Percentiles rank a stretch among this genome's conserved stretches.
These are phyloP conservation scores for Euthynnus affinis DNA, from an alignment of 2,797 vertebrate species.

Conservation along the genomic window DNA sequence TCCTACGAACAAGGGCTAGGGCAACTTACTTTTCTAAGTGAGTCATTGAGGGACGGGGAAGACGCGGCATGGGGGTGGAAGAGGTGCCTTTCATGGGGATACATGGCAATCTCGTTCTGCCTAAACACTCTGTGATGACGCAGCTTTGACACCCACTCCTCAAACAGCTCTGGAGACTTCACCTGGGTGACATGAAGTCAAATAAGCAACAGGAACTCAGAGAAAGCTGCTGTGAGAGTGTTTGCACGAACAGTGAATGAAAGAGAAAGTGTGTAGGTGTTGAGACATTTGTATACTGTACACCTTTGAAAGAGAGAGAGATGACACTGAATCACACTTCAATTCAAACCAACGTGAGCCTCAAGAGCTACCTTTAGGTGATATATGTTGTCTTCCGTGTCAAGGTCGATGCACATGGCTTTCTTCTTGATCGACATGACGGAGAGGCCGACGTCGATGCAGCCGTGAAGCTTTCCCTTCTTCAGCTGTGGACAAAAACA, in stretches of 20 bases:
- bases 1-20: not conserved
- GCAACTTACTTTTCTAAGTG: slow-evolving; percentile 86
- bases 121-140: slow-evolving; percentile 94
- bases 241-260: slow-evolving; percentile 15
- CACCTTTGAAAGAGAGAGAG: not conserved
- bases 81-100: slow-evolving; percentile 90
- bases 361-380: slow-evolving; percentile 93
- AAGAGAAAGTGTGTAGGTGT: not conserved
- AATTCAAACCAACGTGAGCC: not conserved
- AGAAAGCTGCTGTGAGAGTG: not conserved
- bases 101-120: slow-evolving; percentile 96
- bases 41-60: slow-evolving; percentile 79
- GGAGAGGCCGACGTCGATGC: slow-evolving; percentile 96
- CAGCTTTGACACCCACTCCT: slow-evolving; percentile 96
- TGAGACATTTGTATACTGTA: not conserved
- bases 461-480: slow-evolving; percentile 94
- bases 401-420: slow-evolving; percentile 94
- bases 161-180: slow-evolving; percentile 93
- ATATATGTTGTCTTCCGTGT: slow-evolving; percentile 96
- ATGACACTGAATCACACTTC: not conserved
- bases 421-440: slow-evolving; percentile 99
- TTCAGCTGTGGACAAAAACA: slow-evolving; percentile 85
- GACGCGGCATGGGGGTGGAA: slow-evolving; percentile 85
- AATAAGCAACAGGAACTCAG: slow-evolving; percentile 7
- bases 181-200: slow-evolving; percentile 80